Evolutionary conservation across 1,140 invertebrate species (phyloP).

Genomic region (Drosophila arawakana): DNA sequence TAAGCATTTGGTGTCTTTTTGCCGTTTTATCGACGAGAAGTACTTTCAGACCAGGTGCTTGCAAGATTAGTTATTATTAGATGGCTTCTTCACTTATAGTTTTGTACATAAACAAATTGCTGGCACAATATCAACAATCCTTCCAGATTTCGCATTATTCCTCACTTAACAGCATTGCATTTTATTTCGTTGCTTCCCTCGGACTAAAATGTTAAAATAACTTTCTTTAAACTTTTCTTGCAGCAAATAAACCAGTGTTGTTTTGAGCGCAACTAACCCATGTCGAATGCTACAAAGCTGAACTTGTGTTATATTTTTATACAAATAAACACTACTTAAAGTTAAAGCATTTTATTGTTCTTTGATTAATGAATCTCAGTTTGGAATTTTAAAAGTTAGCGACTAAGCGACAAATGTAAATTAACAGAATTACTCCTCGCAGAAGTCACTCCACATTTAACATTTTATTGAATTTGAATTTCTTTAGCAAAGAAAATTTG

Average conservation of each 20-base stretch:
- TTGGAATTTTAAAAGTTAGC: neutral
- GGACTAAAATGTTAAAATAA: conserved; percentile 10
- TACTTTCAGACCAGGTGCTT: conserved; percentile 87
- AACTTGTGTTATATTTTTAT: conserved; percentile 6
- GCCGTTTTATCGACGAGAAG: conserved; percentile 90
- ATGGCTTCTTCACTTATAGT: conserved; percentile 11
- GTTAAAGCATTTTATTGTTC: neutral
- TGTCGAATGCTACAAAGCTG: conserved; percentile 8
- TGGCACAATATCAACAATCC: conserved; percentile 5
- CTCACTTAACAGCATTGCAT: neutral
- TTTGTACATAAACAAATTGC: conserved; percentile 17
- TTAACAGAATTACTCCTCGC: too few species aligned
- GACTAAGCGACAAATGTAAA: neutral
- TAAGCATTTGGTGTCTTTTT: conserved; percentile 90
- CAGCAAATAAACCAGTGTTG: conserved; percentile 31
- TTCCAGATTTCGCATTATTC: conserved; percentile 3
- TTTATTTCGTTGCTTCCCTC: conserved; percentile 12
- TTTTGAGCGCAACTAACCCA: conserved; percentile 8
- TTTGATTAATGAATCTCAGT: too few species aligned
- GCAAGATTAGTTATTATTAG: conserved; percentile 35
- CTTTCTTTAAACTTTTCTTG: conserved; percentile 25
- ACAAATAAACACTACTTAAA: conserved; percentile 6
- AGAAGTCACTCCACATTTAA: too few species aligned
- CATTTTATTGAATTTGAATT: too few species aligned
- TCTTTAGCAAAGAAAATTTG: too few species aligned